Base-by-base conservation (phyloP, 2,888 invertebrate genomes). In the Papilio elwesi region DNA sequence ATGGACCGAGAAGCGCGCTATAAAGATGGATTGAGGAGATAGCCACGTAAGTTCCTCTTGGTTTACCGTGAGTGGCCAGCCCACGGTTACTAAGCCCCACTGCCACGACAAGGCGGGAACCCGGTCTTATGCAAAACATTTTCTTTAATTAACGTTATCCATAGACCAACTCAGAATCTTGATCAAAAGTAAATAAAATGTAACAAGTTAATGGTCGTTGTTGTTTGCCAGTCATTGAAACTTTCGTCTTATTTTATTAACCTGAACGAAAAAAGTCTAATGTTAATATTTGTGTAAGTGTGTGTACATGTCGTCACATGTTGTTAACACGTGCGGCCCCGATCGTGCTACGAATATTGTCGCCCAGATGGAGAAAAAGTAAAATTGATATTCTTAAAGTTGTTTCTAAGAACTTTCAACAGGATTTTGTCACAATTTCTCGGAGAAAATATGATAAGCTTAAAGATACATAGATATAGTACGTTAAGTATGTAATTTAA, bases 321-420 rank as follows among this genome's bases (percentile, higher is more conserved):
- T n/a, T n/a, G n/a, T 85, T 83, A 84, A 85, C 91, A 91, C 90
- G 92, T 87, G 87, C 87, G 90, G 82, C 91, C 91, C 78, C 87
- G 81, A 89, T 93, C 93, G 93, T 93, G 93, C 87, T 85, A 83
- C 82, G 92, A 91, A 92, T 93, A 88, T 86, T 83, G 83, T 87
- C 86, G 84, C 86, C 84, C 84, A 88, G 87, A 89, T 86, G 87
- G 87, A 88, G 85, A 90, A 92, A 90, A 93, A 93, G 93, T 92
- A 92, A 93, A 93, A 92, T 89, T 90, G 90, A 90, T 92, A 87
- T 83, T 88, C 84, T 85, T 83, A 82, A 82, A 81, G 79, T 82
- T 78, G 83, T 84, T 83, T 84, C 82, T 83, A 81, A 78, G 83
- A 83, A 91, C 92, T 92, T 92, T 92, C 92, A 87, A 91, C 90